Percentiles rank a stretch among this genome's conserved stretches.
phyloP scores from a whole-genome alignment of 2,888 invertebrate genomes.

The Tipula confusa region DNA sequence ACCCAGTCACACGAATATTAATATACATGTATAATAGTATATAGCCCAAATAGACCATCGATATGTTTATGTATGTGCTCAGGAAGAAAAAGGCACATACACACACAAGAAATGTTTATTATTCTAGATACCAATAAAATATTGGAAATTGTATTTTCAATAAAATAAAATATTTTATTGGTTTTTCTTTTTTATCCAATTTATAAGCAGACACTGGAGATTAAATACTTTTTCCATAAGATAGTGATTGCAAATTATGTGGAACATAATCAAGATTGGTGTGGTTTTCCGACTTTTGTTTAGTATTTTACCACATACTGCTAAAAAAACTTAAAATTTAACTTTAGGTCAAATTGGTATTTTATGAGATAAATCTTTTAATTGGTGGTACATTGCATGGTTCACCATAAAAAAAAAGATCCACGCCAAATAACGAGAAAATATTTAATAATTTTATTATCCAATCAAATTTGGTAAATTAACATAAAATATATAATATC shows the following conservation, averaged over 20 bases:
- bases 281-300: not conserved
- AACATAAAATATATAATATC: not conserved
- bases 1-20: too few relatives aligned
- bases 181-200: not conserved
- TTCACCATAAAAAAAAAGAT: not conserved
- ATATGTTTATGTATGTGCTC: not conserved
- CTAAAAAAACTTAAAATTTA: too few relatives aligned
- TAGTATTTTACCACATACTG: not conserved
- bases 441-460: not conserved
- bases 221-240: not conserved
- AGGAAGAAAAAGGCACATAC: not conserved
- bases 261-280: not conserved
- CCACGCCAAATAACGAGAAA: not conserved
- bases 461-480: not conserved
- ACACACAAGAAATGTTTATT: not conserved
- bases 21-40: too few relatives aligned
- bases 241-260: not conserved
- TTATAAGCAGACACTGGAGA: not conserved
- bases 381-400: not conserved
- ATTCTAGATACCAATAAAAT: not conserved
- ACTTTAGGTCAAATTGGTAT: not conserved
- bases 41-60: too few relatives aligned
- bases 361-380: not conserved
- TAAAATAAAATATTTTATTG: slow-evolving; percentile 14
- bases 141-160: slow-evolving; percentile 9